These are phyloP conservation scores for Andrena marginata DNA, from an alignment of 2,888 invertebrate species.

Conservation along the genomic window DNA sequence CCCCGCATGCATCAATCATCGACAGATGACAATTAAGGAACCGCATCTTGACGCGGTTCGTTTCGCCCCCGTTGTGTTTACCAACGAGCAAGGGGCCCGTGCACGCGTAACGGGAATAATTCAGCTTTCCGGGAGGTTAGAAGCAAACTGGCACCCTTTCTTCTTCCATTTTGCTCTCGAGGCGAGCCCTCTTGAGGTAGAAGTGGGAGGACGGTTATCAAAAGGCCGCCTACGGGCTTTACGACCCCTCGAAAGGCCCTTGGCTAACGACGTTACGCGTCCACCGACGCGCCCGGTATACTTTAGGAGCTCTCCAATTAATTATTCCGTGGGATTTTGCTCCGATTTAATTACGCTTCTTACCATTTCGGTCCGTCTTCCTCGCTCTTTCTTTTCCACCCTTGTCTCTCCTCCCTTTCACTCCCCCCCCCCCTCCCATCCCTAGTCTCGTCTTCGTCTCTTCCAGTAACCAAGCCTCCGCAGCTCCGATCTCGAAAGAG, in stretches of 20 bases:
- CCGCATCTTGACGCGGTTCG: slow-evolving; percentile 3
- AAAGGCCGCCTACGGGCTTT: slow-evolving; percentile 71
- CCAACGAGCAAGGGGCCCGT: slow-evolving; percentile 18
- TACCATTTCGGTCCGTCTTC: slow-evolving; percentile 69
- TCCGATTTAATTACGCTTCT: slow-evolving; percentile 82
- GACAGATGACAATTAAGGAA: not conserved
- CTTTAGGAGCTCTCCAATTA: slow-evolving; percentile 81
- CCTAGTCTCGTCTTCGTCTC: slow-evolving; percentile 49
- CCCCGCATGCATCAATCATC: not conserved
- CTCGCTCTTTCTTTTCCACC: slow-evolving; percentile 14
- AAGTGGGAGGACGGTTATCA: slow-evolving; percentile 66
- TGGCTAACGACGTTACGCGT: slow-evolving; percentile 80
- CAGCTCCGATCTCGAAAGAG: slow-evolving; percentile 66
- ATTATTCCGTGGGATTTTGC: slow-evolving; percentile 82
- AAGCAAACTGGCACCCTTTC: slow-evolving; percentile 73
- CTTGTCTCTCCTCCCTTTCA: slow-evolving; percentile 13
- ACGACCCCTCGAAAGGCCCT: slow-evolving; percentile 74
- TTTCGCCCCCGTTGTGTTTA: not conserved
- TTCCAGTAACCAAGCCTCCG: slow-evolving; percentile 29
- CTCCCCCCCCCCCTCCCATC: slow-evolving; percentile 1
- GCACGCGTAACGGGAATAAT: slow-evolving; percentile 66
- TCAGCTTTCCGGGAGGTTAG: slow-evolving; percentile 69
- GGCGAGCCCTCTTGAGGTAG: slow-evolving; percentile 67
- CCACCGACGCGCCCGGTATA: slow-evolving; percentile 80
- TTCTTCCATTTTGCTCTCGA: slow-evolving; percentile 70